Evolutionary conservation across 1,140 invertebrate species (phyloP).

Genomic region (Mercenaria mercenaria): DNA sequence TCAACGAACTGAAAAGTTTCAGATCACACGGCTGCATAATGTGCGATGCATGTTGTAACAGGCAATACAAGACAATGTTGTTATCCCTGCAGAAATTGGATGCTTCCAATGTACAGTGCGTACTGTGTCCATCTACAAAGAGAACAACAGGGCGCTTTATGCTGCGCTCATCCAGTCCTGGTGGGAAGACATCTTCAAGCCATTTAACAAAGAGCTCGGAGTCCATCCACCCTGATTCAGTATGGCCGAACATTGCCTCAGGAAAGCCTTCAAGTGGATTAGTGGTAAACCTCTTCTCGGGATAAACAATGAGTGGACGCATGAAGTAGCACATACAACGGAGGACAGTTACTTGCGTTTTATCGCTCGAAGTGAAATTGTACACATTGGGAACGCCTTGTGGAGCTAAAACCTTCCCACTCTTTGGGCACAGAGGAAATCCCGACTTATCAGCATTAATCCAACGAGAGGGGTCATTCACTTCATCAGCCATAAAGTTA

Average conservation of each 20-base stretch:
- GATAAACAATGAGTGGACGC: slow-evolving; percentile 10
- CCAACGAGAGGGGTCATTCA: slow-evolving; percentile 13
- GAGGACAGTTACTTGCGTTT: too few species aligned
- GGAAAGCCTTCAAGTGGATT: slow-evolving; percentile 40
- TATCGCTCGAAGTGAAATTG: slow-evolving; percentile 19
- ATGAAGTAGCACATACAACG: neutral
- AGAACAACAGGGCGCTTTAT: slow-evolving; percentile 15
- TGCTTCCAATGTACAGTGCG: neutral
- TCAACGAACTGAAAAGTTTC: neutral
- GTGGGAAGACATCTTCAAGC: slow-evolving; percentile 17
- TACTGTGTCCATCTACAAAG: slow-evolving; percentile 37
- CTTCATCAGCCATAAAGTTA: slow-evolving; percentile 14
- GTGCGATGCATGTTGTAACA: neutral
- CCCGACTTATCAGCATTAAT: slow-evolving; percentile 58
- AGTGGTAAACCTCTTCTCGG: slow-evolving; percentile 9
- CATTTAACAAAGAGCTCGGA: slow-evolving; percentile 10
- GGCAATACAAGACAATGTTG: slow-evolving; percentile 11
- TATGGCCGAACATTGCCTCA: slow-evolving; percentile 8
- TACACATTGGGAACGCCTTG: slow-evolving; percentile 42
- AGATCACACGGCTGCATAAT: slow-evolving; percentile 32
- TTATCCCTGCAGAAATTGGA: slow-evolving; percentile 22
- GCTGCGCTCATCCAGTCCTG: neutral
- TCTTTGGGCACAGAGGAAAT: slow-evolving; percentile 40
- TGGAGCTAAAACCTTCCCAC: slow-evolving; percentile 13
- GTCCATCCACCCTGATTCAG: slow-evolving; percentile 48